Evolutionary conservation across 1,140 invertebrate genomes (phyloP).

Genomic region (Panagrolaimus sp.): DNA sequence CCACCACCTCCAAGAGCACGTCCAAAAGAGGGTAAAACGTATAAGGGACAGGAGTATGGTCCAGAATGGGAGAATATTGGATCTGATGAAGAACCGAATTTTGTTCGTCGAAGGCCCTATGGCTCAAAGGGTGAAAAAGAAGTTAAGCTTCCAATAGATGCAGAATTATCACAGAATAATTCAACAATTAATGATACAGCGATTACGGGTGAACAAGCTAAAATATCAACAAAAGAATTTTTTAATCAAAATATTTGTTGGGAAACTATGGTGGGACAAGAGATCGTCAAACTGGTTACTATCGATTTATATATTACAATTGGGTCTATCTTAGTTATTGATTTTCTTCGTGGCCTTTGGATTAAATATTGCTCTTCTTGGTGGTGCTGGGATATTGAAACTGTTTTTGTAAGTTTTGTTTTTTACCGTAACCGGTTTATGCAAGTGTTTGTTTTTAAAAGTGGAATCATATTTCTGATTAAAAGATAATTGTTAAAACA

Average conservation of each 20-base stretch:
- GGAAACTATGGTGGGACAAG: slow-evolving; percentile 87
- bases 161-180: slow-evolving; percentile 1
- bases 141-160: not conserved
- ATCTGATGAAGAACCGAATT: not conserved
- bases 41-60: not conserved
- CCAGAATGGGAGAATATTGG: slow-evolving; percentile 11
- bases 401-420: slow-evolving; percentile 67
- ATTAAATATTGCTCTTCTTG: slow-evolving; percentile 78
- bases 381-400: slow-evolving; percentile 97
- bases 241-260: slow-evolving; percentile 69
- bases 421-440: too few relatives aligned
- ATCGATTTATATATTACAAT: slow-evolving; percentile 64
- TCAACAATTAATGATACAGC: slow-evolving; percentile 26
- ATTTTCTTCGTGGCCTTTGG: slow-evolving; percentile 86
- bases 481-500: too few relatives aligned
- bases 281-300: slow-evolving; percentile 19
- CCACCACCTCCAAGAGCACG: slow-evolving; percentile 23
- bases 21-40: not conserved
- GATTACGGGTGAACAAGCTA: slow-evolving; percentile 9
- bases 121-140: not conserved
- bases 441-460: too few relatives aligned
- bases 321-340: slow-evolving; percentile 72
- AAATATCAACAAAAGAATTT: slow-evolving; percentile 27
- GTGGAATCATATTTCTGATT: too few relatives aligned
- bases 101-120: not conserved